Conservation (phyloP, 2,797 vertebrate genomes). For the Buphagus erythrorhynchus region DNA sequence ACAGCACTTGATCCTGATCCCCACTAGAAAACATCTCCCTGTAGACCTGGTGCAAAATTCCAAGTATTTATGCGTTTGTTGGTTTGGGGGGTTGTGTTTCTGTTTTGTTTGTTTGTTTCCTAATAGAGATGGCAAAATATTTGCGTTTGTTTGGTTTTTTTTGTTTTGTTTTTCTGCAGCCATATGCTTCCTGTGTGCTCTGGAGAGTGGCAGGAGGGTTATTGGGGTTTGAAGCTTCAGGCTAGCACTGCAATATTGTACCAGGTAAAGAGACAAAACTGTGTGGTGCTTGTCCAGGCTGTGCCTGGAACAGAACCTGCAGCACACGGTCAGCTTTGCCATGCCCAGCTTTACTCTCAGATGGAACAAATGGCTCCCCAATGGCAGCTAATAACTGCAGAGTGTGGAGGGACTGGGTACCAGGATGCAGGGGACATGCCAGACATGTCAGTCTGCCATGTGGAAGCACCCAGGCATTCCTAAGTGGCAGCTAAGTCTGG, state of each 20-base stretch:
- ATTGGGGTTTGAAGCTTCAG: not conserved
- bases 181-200: not conserved
- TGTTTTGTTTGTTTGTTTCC: not conserved
- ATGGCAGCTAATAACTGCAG: not conserved
- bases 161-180: not conserved
- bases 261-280: not conserved
- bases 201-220: not conserved
- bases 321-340: not conserved
- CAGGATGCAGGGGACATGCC: not conserved
- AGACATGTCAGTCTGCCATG: not conserved
- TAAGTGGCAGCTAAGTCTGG: not conserved
- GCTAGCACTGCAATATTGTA: not conserved
- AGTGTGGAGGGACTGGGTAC: not conserved
- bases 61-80: not conserved
- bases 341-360: not conserved
- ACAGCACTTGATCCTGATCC: not conserved
- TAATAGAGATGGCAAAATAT: not conserved
- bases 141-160: no score
- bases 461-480: not conserved
- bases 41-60: not conserved
- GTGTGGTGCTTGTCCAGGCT: not conserved
- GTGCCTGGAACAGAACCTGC: not conserved
- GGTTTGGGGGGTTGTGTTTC: not conserved
- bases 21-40: not conserved
- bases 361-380: not conserved